phyloP scores from a whole-genome alignment of 2,113 vertebrate genomes.

The Eidolon helvum region DNA sequence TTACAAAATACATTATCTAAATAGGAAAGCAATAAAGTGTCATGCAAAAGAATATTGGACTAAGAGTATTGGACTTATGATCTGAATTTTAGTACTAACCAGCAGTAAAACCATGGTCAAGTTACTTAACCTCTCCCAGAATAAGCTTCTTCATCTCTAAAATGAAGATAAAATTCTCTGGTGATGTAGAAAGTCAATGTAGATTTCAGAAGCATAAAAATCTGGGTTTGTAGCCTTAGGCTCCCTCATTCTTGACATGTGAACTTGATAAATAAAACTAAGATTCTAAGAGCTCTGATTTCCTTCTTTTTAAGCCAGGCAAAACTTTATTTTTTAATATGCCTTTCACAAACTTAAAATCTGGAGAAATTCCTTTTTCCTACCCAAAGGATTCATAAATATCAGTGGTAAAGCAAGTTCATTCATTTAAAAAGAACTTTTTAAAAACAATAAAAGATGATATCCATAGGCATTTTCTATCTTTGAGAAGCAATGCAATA shows the following conservation, averaged over 20 bases:
- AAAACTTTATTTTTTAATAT: background rate
- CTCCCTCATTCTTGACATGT: background rate
- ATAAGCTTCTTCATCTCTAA: background rate
- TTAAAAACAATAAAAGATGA: background rate
- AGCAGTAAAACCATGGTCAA: background rate
- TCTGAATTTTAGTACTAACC: background rate
- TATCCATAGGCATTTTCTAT: background rate
- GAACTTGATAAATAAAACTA: background rate
- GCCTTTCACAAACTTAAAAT: background rate
- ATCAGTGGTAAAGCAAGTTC: background rate
- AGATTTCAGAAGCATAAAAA: background rate
- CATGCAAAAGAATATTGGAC: background rate
- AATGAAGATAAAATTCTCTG: background rate
- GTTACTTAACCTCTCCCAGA: background rate
- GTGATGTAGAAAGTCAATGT: background rate
- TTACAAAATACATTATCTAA: background rate
- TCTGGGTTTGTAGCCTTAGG: background rate
- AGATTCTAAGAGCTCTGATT: background rate
- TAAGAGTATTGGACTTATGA: background rate
- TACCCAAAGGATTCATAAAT: background rate
- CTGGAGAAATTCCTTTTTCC: background rate
- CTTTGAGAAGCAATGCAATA: background rate
- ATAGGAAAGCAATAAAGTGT: background rate
- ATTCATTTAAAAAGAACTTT: background rate
- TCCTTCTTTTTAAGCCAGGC: background rate